Conservation (phyloP, 64 coral and sea anemone genomes). For the Dendrophyllia cribrosa region DNA sequence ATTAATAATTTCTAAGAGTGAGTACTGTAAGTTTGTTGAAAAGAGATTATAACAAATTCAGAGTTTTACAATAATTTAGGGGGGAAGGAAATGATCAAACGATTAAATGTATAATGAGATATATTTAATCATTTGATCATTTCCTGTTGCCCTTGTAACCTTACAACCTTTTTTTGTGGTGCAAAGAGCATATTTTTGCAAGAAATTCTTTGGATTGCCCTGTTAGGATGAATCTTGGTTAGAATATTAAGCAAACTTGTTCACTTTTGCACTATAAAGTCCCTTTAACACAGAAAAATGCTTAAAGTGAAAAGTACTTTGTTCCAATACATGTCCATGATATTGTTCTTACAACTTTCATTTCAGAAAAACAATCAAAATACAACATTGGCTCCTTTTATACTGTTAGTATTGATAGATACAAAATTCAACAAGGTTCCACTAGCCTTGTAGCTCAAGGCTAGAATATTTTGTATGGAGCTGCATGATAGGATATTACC, state of each 20-base stretch:
- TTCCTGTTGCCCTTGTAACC: neutral
- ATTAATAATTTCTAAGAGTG: neutral
- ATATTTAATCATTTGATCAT: neutral
- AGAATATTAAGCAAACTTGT: too few relatives aligned
- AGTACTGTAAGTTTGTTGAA: conserved; percentile 12
- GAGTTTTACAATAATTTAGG: neutral
- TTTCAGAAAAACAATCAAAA: neutral
- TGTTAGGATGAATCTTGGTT: neutral
- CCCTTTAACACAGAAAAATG: too few relatives aligned
- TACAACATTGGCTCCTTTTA: neutral
- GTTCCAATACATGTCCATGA: neutral
- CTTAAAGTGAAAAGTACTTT: neutral
- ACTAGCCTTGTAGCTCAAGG: too few relatives aligned
- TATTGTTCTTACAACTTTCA: neutral
- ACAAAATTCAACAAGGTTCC: too few relatives aligned
- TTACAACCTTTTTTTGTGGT: neutral
- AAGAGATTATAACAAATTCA: neutral
- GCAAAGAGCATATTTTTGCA: neutral
- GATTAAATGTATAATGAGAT: conserved; percentile 3
- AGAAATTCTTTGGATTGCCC: neutral
- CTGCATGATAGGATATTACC: too few relatives aligned
- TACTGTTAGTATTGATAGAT: neutral
- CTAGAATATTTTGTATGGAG: too few relatives aligned
- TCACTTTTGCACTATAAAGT: too few relatives aligned
- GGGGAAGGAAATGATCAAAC: conserved; percentile 1